These are phyloP conservation scores for Thysanoteuthis rhombus DNA, from an alignment of 2,888 invertebrate genomes.

Conservation along the genomic window DNA sequence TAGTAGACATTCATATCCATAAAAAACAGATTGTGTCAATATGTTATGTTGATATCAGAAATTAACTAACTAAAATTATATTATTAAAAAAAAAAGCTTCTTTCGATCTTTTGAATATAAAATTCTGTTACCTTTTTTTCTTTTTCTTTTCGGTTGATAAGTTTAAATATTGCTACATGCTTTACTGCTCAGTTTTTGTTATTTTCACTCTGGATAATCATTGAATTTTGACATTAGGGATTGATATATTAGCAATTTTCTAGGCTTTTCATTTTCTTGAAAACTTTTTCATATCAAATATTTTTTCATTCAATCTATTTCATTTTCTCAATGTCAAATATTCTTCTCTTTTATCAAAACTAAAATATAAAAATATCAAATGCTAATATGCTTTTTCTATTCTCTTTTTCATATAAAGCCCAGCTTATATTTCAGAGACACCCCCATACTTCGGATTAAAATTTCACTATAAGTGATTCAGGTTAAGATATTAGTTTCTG, in stretches of 20 bases:
- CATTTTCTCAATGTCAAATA: not conserved
- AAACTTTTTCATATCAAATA: no score
- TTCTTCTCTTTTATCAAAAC: not conserved
- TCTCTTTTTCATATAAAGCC: not conserved
- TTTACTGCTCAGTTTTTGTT: no score
- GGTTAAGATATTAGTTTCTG: not conserved
- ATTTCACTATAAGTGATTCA: no score
- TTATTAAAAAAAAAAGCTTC: not conserved
- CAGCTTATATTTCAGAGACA: not conserved
- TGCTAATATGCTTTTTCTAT: not conserved
- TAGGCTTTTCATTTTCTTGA: not conserved
- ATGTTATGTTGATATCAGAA: not conserved
- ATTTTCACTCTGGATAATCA: not conserved
- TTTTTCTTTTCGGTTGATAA: not conserved
- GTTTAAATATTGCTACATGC: not conserved
- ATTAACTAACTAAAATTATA: not conserved
- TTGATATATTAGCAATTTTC: not conserved
- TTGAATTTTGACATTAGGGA: not conserved
- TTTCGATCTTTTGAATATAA: not conserved
- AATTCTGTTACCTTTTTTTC: not conserved
- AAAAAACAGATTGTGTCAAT: not conserved
- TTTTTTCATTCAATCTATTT: not conserved
- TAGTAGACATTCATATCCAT: not conserved
- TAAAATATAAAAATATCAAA: not conserved
- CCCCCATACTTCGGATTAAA: not conserved